Evolutionary conservation across 1,140 invertebrate genomes (phyloP).

Genomic region (Drosophila pectinifera): DNA sequence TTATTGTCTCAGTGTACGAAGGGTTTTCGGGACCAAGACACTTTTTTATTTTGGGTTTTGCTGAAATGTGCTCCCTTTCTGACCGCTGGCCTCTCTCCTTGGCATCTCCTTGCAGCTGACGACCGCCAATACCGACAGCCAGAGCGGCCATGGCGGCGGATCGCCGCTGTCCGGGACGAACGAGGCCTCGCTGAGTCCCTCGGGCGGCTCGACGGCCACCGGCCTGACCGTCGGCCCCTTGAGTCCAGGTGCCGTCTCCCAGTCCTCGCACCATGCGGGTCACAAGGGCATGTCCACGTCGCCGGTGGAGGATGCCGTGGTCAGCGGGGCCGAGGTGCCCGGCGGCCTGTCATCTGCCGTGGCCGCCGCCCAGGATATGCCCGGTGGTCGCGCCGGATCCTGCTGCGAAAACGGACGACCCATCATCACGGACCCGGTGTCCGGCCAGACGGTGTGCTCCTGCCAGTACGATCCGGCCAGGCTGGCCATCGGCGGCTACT

Average conservation of each 20-base stretch:
- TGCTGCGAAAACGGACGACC: constrained; percentile 98
- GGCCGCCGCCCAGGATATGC: constrained; percentile 26
- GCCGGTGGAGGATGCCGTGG: constrained; percentile 81
- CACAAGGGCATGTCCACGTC: constrained; percentile 34
- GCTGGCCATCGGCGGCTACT: constrained; percentile 89
- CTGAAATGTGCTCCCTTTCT: constrained; percentile 53
- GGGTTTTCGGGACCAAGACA: constrained; percentile 15
- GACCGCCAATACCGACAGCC: constrained; percentile 61
- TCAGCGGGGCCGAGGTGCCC: constrained; percentile 81
- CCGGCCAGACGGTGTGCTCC: constrained; percentile 97
- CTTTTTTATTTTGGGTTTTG: constrained; percentile 21
- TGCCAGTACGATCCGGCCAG: constrained; percentile 96
- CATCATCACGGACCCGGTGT: constrained; percentile 96
- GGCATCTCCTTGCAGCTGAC: constrained; percentile 64
- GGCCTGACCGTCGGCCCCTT: constrained; percentile 87
- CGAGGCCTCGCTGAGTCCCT: constrained; percentile 87
- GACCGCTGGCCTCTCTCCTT: constrained; percentile 35
- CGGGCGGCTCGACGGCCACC: constrained; percentile 87
- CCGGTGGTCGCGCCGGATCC: constrained; percentile 85
- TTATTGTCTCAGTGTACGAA: not conserved
- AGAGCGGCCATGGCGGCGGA: constrained; percentile 69
- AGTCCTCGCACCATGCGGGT: constrained; percentile 86
- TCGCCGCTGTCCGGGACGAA: constrained; percentile 87
- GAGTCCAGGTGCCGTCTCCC: constrained; percentile 90
- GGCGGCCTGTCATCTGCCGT: constrained; percentile 67